Percentiles rank a stretch among this genome's conserved stretches.
phyloP scores from a whole-genome alignment of 1,140 invertebrate species.

The Gryllus bimaculatus region DNA sequence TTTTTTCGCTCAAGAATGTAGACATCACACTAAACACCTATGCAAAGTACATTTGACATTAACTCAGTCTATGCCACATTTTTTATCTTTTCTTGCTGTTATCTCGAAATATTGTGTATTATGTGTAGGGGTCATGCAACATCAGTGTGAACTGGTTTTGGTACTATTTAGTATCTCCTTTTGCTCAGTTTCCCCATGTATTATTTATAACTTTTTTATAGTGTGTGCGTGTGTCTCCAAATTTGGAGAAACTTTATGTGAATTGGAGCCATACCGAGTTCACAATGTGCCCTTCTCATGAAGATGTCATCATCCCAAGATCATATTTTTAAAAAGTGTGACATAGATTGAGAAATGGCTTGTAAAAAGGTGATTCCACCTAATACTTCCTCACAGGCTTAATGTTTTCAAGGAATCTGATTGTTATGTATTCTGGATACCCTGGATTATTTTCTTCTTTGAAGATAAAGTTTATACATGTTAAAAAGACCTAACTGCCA shows the following conservation, averaged over 20 bases:
- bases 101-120: background rate
- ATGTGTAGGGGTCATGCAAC: background rate
- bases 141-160: background rate
- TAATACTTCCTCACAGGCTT: background rate
- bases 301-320: background rate
- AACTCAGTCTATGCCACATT: slow-evolving; percentile 1
- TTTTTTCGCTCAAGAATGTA: background rate
- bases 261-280: too few species aligned
- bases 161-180: background rate
- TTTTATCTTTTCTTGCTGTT: background rate
- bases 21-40: background rate
- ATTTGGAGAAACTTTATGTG: too few species aligned
- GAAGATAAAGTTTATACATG: background rate
- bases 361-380: background rate
- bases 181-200: background rate
- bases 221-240: background rate
- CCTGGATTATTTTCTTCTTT: background rate
- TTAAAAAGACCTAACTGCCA: slow-evolving; percentile 4
- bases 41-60: background rate
- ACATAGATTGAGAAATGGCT: background rate
- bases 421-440: background rate
- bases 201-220: background rate
- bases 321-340: background rate
- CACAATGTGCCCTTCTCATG: background rate
- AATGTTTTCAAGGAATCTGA: background rate